These are phyloP conservation scores for Hypomesus transpacificus DNA, from an alignment of 2,113 vertebrate species.

Conservation along the genomic window DNA sequence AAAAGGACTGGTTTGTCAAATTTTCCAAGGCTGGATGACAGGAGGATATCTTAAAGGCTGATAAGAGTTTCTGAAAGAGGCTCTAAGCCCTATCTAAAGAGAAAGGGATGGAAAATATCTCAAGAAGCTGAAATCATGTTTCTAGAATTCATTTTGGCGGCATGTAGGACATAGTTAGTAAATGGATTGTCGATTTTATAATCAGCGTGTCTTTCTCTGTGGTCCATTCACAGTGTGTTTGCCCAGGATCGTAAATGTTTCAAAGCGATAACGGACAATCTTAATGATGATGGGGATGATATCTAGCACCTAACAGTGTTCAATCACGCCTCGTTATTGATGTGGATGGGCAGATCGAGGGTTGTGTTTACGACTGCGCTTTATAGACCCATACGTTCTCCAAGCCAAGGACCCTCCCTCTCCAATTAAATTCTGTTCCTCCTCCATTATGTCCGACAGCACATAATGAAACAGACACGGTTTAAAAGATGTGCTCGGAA, in stretches of 20 bases:
- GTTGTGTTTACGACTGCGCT: slow-evolving; percentile 9
- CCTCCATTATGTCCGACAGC: slow-evolving; percentile 18
- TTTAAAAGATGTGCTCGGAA: slow-evolving; percentile 16
- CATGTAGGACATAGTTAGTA: too few relatives aligned
- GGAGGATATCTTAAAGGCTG: slow-evolving; percentile 16
- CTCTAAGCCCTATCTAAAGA: background rate
- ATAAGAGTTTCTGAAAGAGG: slow-evolving; percentile 9
- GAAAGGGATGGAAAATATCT: background rate
- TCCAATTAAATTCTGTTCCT: slow-evolving; percentile 14
- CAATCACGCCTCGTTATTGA: slow-evolving; percentile 12
- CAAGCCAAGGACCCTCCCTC: background rate
- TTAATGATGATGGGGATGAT: background rate
- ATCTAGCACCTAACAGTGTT: background rate
- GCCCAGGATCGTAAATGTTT: background rate
- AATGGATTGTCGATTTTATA: too few relatives aligned
- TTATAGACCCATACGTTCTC: background rate
- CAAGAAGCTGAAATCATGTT: background rate
- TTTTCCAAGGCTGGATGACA: slow-evolving; percentile 10
- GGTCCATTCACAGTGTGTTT: too few relatives aligned
- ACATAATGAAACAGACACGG: slow-evolving; percentile 1
- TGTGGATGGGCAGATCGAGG: background rate
- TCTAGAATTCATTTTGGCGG: background rate
- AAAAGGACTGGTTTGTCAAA: background rate
- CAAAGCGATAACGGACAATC: background rate
- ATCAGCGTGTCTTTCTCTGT: too few relatives aligned